Conservation (phyloP, 2,888 invertebrate species). For the Prenolepis imparis region DNA sequence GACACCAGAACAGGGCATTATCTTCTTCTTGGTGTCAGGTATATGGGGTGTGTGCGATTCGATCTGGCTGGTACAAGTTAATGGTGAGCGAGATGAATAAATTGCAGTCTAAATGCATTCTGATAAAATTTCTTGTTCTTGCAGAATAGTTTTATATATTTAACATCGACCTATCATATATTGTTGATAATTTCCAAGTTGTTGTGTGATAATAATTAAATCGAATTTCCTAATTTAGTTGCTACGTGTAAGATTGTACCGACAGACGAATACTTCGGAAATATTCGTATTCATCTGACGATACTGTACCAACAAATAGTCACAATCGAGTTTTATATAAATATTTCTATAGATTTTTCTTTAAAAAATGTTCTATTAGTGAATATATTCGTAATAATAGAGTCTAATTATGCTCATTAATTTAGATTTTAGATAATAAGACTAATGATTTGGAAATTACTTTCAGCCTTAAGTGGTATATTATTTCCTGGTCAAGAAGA, state of each 20-base stretch:
- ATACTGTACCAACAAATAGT: constrained; percentile 8
- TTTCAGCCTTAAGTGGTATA: constrained; percentile 93
- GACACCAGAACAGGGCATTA: constrained; percentile 89
- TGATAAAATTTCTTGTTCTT: neutral
- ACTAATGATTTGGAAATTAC: neutral
- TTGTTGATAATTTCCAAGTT: neutral
- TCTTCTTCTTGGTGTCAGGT: constrained; percentile 93
- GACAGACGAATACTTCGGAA: neutral
- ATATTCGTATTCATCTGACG: neutral
- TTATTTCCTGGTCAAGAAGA: constrained; percentile 95
- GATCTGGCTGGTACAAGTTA: constrained; percentile 96
- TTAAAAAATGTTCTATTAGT: neutral
- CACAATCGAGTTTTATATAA: constrained; percentile 2
- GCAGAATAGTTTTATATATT: neutral
- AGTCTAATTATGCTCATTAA: neutral
- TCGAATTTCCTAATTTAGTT: constrained; percentile 11
- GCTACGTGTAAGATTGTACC: constrained; percentile 16
- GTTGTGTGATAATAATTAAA: neutral
- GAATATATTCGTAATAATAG: neutral
- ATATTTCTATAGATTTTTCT: neutral
- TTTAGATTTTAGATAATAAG: neutral
- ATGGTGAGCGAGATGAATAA: constrained; percentile 89
- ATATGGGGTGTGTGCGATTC: constrained; percentile 96
- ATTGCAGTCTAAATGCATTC: neutral
- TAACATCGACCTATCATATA: neutral